phyloP scores from a whole-genome alignment of 2,888 invertebrate species.

The Drosophila rellima region DNA sequence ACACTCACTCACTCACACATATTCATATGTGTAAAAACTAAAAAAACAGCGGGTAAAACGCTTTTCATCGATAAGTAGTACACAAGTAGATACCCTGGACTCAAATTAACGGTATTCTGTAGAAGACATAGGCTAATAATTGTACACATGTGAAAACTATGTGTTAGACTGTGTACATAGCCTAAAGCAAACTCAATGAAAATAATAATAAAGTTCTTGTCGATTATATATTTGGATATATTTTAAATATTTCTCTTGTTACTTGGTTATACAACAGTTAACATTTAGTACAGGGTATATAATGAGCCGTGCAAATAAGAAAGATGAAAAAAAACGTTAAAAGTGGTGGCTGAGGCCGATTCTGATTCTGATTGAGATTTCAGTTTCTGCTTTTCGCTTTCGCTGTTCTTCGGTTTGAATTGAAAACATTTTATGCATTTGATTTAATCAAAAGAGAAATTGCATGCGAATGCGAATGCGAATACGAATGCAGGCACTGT shows the following conservation, averaged over 20 bases:
- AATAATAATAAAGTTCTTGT: too few relatives aligned
- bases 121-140: too few relatives aligned
- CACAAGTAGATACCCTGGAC: conserved; percentile 25
- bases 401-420: conserved; percentile 59
- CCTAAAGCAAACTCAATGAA: too few relatives aligned
- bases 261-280: too few relatives aligned
- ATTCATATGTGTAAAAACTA: conserved; percentile 25
- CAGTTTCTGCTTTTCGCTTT: conserved; percentile 17
- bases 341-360: conserved; percentile 50
- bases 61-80: neutral
- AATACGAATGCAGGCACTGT: conserved; percentile 53
- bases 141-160: too few relatives aligned
- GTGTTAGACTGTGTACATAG: too few relatives aligned
- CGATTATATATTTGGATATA: too few relatives aligned
- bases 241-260: too few relatives aligned
- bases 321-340: conserved; percentile 33
- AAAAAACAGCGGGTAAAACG: conserved; percentile 18
- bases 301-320: conserved; percentile 54
- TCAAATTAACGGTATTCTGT: conserved; percentile 5
- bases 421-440: conserved; percentile 81
- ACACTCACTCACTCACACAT: conserved; percentile 22
- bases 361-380: conserved; percentile 53
- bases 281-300: conserved; percentile 15
- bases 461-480: conserved; percentile 58
- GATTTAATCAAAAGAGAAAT: conserved; percentile 78